Evolutionary conservation across 2,113 vertebrate genomes (phyloP).

Genomic region (Glaucomys volans): DNA sequence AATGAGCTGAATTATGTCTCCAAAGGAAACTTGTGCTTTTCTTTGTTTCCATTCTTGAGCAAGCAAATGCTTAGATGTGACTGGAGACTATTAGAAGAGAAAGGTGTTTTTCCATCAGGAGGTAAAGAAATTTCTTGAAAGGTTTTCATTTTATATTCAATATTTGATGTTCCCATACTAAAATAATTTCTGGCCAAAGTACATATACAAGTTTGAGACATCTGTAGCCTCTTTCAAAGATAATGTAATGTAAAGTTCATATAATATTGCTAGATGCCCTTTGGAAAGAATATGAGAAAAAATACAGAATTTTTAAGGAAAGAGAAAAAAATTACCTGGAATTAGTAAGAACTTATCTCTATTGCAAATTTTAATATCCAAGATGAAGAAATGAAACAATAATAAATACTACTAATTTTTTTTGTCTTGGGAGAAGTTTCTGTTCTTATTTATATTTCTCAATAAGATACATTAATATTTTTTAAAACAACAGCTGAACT

Average conservation of each 20-base stretch:
- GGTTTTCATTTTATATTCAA: slow-evolving; percentile 15
- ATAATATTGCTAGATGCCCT: neutral
- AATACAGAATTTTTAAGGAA: neutral
- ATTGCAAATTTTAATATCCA: neutral
- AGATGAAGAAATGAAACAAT: slow-evolving; percentile 8
- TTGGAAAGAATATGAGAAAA: slow-evolving; percentile 6
- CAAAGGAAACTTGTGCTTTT: neutral
- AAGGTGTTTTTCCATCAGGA: slow-evolving; percentile 47
- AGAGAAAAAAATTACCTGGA: neutral
- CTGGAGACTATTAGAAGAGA: slow-evolving; percentile 4
- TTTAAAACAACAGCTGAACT: neutral
- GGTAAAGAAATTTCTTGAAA: slow-evolving; percentile 49
- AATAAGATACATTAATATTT: neutral
- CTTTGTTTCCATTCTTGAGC: slow-evolving; percentile 40
- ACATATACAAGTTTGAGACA: neutral
- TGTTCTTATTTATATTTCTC: slow-evolving; percentile 30
- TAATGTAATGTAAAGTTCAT: neutral
- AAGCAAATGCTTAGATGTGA: neutral
- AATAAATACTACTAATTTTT: neutral
- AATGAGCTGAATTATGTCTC: neutral
- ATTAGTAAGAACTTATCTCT: slow-evolving; percentile 42
- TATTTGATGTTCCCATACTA: slow-evolving; percentile 2
- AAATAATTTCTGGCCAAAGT: slow-evolving; percentile 43
- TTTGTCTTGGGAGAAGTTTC: neutral
- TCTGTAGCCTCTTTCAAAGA: slow-evolving; percentile 15